Conservation (phyloP, 2,113 vertebrate species). For the Hippocampus abdominalis region DNA sequence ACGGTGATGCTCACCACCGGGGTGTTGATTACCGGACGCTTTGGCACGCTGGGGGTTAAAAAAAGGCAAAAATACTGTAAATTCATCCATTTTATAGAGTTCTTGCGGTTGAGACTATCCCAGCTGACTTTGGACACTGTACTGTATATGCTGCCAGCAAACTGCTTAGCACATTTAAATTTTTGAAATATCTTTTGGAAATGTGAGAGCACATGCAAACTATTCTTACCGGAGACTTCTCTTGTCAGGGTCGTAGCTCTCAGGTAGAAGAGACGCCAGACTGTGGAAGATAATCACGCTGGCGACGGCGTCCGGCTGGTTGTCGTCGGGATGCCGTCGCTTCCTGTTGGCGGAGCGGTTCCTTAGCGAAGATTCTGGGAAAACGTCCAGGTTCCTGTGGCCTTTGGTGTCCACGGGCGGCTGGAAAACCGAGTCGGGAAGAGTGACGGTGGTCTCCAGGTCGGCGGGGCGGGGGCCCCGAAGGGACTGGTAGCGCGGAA, state of each 20-base stretch:
- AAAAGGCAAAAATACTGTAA: not conserved
- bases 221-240: conserved; percentile 82
- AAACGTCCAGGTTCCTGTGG: conserved; percentile 61
- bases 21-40: conserved; percentile 89
- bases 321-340: conserved; percentile 75
- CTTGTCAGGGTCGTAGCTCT: conserved; percentile 88
- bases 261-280: conserved; percentile 82
- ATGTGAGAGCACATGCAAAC: conserved; percentile 59
- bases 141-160: not conserved
- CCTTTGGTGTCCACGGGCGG: conserved; percentile 61
- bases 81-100: not conserved
- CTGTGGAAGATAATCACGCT: conserved; percentile 92
- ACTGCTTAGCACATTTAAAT: not conserved
- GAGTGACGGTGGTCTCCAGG: conserved; percentile 83
- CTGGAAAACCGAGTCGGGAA: conserved; percentile 83
- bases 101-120: not conserved
- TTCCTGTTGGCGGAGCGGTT: conserved; percentile 70
- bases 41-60: conserved; percentile 79
- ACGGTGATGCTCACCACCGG: conserved; percentile 90
- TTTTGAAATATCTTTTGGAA: not conserved
- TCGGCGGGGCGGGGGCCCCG: conserved; percentile 80
- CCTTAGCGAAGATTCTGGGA: conserved; percentile 56
- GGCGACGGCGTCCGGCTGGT: conserved; percentile 81
- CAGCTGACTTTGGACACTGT: not conserved
- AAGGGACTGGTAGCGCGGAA: conserved; percentile 84